These are phyloP conservation scores for Manacus vitellinus DNA, from an alignment of 2,113 vertebrate species.

Conservation along the genomic window DNA sequence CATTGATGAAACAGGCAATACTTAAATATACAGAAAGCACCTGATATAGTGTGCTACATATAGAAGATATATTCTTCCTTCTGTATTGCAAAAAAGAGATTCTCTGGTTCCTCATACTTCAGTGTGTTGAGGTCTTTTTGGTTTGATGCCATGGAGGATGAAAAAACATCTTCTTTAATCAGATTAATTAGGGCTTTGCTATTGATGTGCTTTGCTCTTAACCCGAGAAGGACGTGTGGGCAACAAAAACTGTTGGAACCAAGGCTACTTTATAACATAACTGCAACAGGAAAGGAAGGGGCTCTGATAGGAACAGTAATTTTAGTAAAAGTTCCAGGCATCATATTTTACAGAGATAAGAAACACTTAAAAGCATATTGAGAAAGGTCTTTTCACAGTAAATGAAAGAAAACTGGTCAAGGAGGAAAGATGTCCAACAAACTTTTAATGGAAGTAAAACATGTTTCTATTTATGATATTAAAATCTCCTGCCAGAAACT, in stretches of 20 bases:
- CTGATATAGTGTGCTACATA: background rate
- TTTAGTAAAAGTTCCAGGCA: background rate
- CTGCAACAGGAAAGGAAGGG: background rate
- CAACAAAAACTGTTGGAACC: background rate
- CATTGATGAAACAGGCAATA: background rate
- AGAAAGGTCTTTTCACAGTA: background rate
- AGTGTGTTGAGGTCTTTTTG: background rate
- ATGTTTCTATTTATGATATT: background rate
- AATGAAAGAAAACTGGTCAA: background rate
- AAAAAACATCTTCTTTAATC: background rate
- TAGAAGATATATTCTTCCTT: background rate
- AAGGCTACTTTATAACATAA: background rate
- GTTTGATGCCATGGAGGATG: background rate
- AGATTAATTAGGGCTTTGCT: background rate
- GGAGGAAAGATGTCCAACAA: background rate
- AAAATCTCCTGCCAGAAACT: background rate
- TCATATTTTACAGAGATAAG: background rate
- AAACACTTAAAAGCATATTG: background rate
- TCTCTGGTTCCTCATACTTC: background rate
- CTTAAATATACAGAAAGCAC: background rate
- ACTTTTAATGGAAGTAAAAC: background rate
- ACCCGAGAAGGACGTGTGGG: background rate
- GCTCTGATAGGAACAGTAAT: background rate
- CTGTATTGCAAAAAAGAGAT: background rate
- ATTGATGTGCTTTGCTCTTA: background rate